phyloP scores from a whole-genome alignment of 2,797 vertebrate genomes.

The Microchirus variegatus region DNA sequence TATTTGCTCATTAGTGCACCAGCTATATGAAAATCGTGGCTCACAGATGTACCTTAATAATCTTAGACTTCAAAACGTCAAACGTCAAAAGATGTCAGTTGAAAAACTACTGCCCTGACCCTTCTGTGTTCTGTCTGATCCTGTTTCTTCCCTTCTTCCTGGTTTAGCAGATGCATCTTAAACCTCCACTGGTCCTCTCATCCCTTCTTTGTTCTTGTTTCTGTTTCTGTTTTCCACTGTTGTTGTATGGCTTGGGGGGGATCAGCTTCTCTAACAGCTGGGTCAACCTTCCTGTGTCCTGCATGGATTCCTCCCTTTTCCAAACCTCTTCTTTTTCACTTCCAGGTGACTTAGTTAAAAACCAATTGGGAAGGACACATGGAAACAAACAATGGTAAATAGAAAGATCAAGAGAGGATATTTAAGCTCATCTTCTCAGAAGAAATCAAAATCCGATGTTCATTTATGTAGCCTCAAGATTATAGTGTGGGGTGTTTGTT shows the following conservation, averaged over 20 bases:
- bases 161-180: constrained; percentile 43
- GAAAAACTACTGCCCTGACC: constrained; percentile 20
- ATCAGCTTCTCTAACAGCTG: constrained; percentile 75
- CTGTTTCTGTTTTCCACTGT: constrained; percentile 49
- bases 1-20: constrained; percentile 36
- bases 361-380: constrained; percentile 26
- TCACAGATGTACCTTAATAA: constrained; percentile 32
- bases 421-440: not conserved
- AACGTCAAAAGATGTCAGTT: not conserved
- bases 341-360: constrained; percentile 54
- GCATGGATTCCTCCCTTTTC: constrained; percentile 16
- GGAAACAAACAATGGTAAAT: constrained; percentile 8
- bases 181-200: constrained; percentile 30
- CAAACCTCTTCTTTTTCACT: constrained; percentile 23
- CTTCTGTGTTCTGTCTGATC: too few relatives aligned
- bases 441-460: constrained; percentile 8
- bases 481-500: constrained; percentile 7
- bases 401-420: constrained; percentile 10
- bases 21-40: constrained; percentile 15
- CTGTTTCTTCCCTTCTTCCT: constrained; percentile 22
- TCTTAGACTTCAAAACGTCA: constrained; percentile 17
- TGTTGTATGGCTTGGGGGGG: constrained; percentile 69
- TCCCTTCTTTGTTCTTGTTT: constrained; percentile 18
- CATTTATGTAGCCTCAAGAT: constrained; percentile 16
- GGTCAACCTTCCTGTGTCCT: constrained; percentile 69